Conservation (phyloP, 64 coral and sea anemone species). For the Pachyseris speciosa region DNA sequence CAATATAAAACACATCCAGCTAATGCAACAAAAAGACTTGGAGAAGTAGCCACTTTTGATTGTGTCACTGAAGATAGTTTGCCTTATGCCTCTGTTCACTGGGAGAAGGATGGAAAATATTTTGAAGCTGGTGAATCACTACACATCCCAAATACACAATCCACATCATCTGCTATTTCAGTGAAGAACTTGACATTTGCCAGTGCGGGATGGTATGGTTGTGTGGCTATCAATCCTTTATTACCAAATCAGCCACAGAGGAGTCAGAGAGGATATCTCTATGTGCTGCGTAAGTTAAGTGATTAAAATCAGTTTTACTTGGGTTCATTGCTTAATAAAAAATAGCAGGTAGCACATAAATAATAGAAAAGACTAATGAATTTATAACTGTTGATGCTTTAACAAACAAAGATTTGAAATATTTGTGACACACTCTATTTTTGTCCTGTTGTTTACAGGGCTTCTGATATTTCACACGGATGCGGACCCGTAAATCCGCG, state of each 20-base stretch:
- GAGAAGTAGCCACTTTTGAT: constrained; percentile 59
- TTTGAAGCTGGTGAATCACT: constrained; percentile 28
- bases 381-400: no score
- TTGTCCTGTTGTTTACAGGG: no score
- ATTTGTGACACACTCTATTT: no score
- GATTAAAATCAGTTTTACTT: no score
- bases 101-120: constrained; percentile 89
- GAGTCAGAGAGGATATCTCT: constrained; percentile 68
- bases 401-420: no score
- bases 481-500: no score
- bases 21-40: constrained; percentile 50
- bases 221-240: constrained; percentile 89
- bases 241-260: constrained; percentile 25
- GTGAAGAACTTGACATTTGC: constrained; percentile 74
- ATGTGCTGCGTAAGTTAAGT: constrained; percentile 95
- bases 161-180: constrained; percentile 77
- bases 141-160: constrained; percentile 33
- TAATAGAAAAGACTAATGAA: no score
- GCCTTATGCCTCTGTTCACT: constrained; percentile 72
- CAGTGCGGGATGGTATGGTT: constrained; percentile 86
- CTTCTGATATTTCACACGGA: no score
- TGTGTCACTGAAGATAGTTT: constrained; percentile 83
- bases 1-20: constrained; percentile 62
- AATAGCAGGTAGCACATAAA: no score
- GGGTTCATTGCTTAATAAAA: no score